Evolutionary conservation across 2,888 invertebrate species (phyloP).

Genomic region (Heteromyza rotundicornis): DNA sequence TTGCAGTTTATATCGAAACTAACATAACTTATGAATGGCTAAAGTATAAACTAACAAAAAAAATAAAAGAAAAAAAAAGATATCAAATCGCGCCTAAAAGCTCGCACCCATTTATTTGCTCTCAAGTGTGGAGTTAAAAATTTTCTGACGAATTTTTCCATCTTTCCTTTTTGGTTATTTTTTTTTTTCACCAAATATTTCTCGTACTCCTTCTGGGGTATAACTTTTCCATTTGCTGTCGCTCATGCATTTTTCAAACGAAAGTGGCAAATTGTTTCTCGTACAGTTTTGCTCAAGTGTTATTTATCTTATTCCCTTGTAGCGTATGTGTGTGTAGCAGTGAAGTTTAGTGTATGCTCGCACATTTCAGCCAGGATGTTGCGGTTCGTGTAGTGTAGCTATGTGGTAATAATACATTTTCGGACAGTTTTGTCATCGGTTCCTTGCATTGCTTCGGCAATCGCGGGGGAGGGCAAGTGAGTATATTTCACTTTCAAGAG

Average conservation of each 20-base stretch:
- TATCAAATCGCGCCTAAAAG: slow-evolving; percentile 52
- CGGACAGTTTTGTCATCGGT: background rate
- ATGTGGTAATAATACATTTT: background rate
- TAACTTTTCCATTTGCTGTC: slow-evolving; percentile 55
- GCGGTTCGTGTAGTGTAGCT: no score
- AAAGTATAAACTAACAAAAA: no score
- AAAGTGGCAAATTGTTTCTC: slow-evolving; percentile 52
- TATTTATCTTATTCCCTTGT: slow-evolving; percentile 2
- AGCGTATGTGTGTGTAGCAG: no score
- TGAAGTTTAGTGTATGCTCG: no score
- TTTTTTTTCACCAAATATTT: slow-evolving; percentile 38
- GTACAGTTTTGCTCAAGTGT: slow-evolving; percentile 1
- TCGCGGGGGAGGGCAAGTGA: background rate
- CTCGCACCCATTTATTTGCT: slow-evolving; percentile 29
- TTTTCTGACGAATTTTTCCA: background rate
- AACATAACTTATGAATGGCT: background rate
- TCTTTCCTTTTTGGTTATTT: slow-evolving; percentile 10
- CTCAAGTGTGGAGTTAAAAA: background rate
- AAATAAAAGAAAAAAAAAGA: no score
- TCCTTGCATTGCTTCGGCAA: background rate
- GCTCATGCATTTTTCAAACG: slow-evolving; percentile 53
- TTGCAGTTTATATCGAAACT: no score
- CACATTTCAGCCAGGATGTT: no score
- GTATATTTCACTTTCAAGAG: slow-evolving; percentile 1
- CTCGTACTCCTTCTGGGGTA: slow-evolving; percentile 14